Evolutionary conservation across 2,797 vertebrate genomes (phyloP), one percentile per base, ranked within the genome.

Genomic region (Nasua narica): DNA sequence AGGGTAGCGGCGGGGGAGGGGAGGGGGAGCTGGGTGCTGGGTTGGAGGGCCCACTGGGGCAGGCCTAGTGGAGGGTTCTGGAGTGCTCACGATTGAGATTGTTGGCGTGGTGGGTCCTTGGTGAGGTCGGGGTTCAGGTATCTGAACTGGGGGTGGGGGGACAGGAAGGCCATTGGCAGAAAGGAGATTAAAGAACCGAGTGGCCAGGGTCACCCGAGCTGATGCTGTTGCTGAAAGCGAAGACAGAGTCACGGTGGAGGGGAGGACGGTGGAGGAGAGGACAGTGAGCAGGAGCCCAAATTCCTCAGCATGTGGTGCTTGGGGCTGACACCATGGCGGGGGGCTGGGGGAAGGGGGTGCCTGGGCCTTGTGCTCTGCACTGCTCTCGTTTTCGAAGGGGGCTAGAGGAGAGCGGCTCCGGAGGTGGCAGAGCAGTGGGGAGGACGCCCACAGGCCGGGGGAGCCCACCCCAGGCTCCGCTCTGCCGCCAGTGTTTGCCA

Each of bases 361-460:
- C 19, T 21, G 40, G 60, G 40, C 69, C 5, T 0, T 32, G 40
- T n/a, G 16, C 43, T 69, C 60, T 9, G 19, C 0, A 0, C 32
- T 4, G 16, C 37, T 70, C 37, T 37, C 0, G 0, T 35, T 32
- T 89, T n/a, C 13, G 2, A 10, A 92, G 72, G 3, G 32, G 15
- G 32, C 29, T 29, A 12, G n/a, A 16, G 54, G 35, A 27, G 65
- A 65, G 7, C 0, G 7, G 48, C 50, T 8, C 43, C 8, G 29
- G 35, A 56, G 21, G 32, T 67, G 67, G 43, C 21, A 16, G 16
- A 3, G 46, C 4, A 14, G 25, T 3, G 14, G 78, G 35, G 70
- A n/a, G 25, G 8, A 23, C 0, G 1, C 1, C n/a, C 29, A 2
- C 37, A 21, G n/a, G 13, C n/a, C 0, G 0, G 43, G 70, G 8